A percentile compares a stretch with the other conserved stretches of the same genome.
These are phyloP conservation scores for Ommatoiulus sabulosus DNA, from an alignment of 2,888 invertebrate species.

Conservation along the genomic window DNA sequence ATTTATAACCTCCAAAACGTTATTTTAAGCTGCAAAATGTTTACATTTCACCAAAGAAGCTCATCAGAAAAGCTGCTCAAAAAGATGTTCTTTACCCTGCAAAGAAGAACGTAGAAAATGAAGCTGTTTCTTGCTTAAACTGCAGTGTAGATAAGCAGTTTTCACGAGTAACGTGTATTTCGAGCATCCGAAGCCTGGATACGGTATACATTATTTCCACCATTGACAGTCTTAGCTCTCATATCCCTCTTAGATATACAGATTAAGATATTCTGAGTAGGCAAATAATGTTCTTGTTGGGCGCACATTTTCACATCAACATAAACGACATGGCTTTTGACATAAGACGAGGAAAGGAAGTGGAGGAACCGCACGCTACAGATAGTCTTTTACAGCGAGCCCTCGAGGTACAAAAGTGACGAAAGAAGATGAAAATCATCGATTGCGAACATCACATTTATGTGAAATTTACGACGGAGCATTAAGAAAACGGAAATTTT, in stretches of 20 bases:
- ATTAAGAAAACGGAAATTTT: not conserved
- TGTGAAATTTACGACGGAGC: not conserved
- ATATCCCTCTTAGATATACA: not conserved
- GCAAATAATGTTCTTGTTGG: not conserved
- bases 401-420: not conserved
- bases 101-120: not conserved
- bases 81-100: not conserved
- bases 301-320: not conserved
- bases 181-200: not conserved
- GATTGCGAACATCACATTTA: not conserved
- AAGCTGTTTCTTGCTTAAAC: not conserved
- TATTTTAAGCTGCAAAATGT: too few relatives aligned
- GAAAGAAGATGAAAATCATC: constrained; percentile 2
- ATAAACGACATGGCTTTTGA: not conserved
- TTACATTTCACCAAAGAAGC: too few relatives aligned
- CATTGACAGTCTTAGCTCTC: not conserved
- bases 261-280: not conserved
- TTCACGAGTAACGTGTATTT: not conserved
- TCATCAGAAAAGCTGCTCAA: too few relatives aligned
- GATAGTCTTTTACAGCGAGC: not conserved
- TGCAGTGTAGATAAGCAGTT: not conserved
- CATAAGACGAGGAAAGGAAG: not conserved
- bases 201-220: not conserved
- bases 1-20: too few relatives aligned
- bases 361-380: not conserved